These are phyloP conservation scores for Galbula dea DNA, from an alignment of 2,113 vertebrate species.

Conservation along the genomic window DNA sequence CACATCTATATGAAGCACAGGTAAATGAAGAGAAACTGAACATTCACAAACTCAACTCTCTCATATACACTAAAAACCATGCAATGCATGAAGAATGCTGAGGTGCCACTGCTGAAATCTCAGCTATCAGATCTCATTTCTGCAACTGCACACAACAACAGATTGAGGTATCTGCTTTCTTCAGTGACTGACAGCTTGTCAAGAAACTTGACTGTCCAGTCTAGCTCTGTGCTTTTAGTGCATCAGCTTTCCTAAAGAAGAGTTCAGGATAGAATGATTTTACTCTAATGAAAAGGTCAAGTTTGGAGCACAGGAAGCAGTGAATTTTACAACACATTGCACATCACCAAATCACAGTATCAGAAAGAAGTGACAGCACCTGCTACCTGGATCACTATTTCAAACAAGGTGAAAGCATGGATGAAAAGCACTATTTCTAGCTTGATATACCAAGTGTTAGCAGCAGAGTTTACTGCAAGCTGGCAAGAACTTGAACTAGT, in stretches of 20 bases:
- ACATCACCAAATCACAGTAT: not conserved
- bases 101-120: not conserved
- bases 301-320: not conserved
- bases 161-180: not conserved
- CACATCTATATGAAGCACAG: not conserved
- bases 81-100: not conserved
- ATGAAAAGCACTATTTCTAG: not conserved
- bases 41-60: too few relatives aligned
- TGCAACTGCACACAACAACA: not conserved
- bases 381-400: not conserved
- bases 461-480: not conserved
- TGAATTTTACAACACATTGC: not conserved
- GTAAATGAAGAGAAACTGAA: not conserved
- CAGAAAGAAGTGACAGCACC: not conserved
- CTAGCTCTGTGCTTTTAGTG: not conserved
- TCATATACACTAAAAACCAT: too few relatives aligned
- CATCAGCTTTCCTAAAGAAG: not conserved
- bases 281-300: not conserved
- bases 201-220: not conserved
- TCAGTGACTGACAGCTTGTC: not conserved
- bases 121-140: not conserved
- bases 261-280: not conserved
- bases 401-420: not conserved
- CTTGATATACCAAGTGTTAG: not conserved
- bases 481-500: not conserved